Conservation (phyloP, 1,140 invertebrate species). For the Lamellibrachia luymesi region DNA sequence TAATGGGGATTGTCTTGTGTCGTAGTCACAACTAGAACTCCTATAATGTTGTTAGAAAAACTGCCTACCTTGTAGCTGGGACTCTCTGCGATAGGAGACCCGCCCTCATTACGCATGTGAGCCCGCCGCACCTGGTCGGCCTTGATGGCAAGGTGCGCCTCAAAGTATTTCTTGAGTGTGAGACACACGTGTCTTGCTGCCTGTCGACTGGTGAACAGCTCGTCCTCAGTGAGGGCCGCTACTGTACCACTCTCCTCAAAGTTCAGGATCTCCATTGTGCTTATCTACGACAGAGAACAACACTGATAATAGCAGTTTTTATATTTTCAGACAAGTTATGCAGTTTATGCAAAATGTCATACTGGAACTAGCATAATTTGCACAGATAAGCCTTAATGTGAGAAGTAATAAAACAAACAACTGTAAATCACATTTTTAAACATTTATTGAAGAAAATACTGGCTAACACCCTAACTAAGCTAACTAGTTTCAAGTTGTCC, state of each 20-base stretch:
- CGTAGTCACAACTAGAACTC: background rate
- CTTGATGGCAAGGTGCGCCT: conserved; percentile 83
- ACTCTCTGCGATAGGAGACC: conserved; percentile 46
- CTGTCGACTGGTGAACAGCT: conserved; percentile 89
- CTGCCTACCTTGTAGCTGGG: conserved; percentile 55
- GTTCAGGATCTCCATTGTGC: conserved; percentile 76
- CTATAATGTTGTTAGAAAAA: background rate
- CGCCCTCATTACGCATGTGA: conserved; percentile 55
- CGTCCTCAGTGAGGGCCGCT: conserved; percentile 75
- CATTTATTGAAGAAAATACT: too few relatives aligned
- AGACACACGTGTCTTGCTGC: conserved; percentile 89
- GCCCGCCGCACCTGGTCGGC: conserved; percentile 75
- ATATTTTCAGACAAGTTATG: too few relatives aligned
- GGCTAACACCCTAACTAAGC: too few relatives aligned
- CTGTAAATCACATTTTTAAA: too few relatives aligned
- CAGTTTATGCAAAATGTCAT: too few relatives aligned
- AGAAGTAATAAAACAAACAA: too few relatives aligned
- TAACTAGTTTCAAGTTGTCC: too few relatives aligned
- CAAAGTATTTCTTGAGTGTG: conserved; percentile 86
- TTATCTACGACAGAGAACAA: conserved; percentile 63
- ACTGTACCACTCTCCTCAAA: conserved; percentile 48
- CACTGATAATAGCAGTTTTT: too few relatives aligned
- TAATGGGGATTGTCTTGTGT: too few relatives aligned
- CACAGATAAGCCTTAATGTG: too few relatives aligned
- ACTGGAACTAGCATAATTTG: too few relatives aligned